Evolutionary conservation across 2,113 vertebrate genomes (phyloP), one percentile per base, ranked within the genome.

Genomic region (Pygoscelis adeliae): DNA sequence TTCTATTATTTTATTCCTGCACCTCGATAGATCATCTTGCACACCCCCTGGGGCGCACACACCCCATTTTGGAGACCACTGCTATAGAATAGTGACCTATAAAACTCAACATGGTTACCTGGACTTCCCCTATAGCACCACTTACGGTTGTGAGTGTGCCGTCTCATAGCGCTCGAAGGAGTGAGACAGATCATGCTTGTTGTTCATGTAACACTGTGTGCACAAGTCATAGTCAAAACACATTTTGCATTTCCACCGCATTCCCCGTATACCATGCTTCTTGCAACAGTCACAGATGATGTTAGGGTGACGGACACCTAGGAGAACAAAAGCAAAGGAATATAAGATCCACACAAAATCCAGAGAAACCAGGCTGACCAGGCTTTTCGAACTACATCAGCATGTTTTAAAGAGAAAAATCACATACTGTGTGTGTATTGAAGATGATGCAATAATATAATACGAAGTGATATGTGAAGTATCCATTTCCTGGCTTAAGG

Each of bases 241-340:
- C 94, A 99, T 98, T 15, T 99, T 99, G 97, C 99, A 99, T 83
- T 99, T 99, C 99, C 99, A 99, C 63, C 99, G 98, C 99, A 99
- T 99, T 62, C 99, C 99, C 40, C 99, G 99, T 62, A 99, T 99
- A 2, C 99, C 99, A 2, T 99, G 99, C 97, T 99, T 99, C 98
- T 99, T 99, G 97, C 99, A 99, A 95, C 99, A 99, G 98, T 99
- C 99, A 11, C 99, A 99, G 97, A 99, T 99, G 95, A 99, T 99
- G 97, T 99, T 99, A 83, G 99, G 99, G 96, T 99, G 99, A 29
- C 99, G 99, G 42, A 99, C 99, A 23, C 99, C 99, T 99, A 74
- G 5, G 17, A 79, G 47, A 59, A 61, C 3, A 47, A 32, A 67
- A 76, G 72, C 5, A 52, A 38, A 55, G 27, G 6, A 34, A 36